phyloP scores from a whole-genome alignment of 2,888 invertebrate species.

The Eupeodes latifasciatus region DNA sequence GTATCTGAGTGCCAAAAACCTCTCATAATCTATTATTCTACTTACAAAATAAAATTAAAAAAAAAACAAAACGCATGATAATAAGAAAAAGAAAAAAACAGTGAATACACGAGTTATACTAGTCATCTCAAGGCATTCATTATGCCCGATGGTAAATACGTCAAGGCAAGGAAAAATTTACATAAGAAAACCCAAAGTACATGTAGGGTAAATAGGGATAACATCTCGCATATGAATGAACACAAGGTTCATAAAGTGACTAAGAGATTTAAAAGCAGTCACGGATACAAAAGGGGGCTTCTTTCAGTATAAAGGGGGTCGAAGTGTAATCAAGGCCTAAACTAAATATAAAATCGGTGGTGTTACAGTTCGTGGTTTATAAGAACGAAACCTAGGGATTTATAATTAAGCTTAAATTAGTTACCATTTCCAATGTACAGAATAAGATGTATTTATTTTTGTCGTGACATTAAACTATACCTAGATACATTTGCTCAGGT shows the following conservation, averaged over 20 bases:
- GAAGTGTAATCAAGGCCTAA: no score
- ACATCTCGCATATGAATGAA: constrained; percentile 65
- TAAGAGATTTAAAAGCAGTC: background rate
- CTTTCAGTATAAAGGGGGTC: no score
- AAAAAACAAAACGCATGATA: constrained; percentile 6
- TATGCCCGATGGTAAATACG: constrained; percentile 69
- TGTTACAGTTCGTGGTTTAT: no score
- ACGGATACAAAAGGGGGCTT: background rate
- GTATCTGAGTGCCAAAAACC: constrained; percentile 67
- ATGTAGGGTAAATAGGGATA: constrained; percentile 66
- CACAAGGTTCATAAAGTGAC: constrained; percentile 39
- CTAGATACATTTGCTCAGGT: no score
- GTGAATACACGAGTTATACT: constrained; percentile 52
- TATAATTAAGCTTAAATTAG: no score
- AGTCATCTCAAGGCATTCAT: constrained; percentile 73
- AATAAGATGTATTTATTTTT: no score
- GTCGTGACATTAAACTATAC: no score
- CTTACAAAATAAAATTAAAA: constrained; percentile 43
- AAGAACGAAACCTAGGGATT: no score
- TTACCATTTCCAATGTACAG: no score
- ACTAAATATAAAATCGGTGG: no score
- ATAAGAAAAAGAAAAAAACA: constrained; percentile 18
- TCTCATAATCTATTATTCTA: constrained; percentile 56
- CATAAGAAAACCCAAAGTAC: constrained; percentile 69
- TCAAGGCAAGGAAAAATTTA: constrained; percentile 61